phyloP scores from a whole-genome alignment of 1,140 invertebrate genomes.

The Atta texana region DNA sequence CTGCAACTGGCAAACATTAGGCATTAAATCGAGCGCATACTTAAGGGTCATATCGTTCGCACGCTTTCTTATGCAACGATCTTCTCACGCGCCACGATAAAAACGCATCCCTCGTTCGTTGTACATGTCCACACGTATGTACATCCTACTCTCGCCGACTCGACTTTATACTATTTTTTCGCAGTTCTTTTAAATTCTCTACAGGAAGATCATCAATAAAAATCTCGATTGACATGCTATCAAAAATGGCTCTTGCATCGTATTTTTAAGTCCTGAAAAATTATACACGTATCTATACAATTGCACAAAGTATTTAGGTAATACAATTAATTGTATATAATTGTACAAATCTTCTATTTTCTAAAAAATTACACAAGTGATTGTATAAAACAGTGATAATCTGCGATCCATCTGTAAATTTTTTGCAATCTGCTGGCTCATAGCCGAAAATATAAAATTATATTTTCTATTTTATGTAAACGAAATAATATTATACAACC shows the following conservation, averaged over 20 bases:
- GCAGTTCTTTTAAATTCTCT: not conserved
- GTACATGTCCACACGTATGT: not conserved
- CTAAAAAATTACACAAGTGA: too few species aligned
- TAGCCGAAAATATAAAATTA: too few species aligned
- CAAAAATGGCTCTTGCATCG: not conserved
- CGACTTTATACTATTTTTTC: not conserved
- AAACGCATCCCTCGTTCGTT: slow-evolving; percentile 17
- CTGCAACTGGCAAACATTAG: slow-evolving; percentile 54
- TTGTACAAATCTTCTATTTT: too few species aligned
- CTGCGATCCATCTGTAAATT: too few species aligned
- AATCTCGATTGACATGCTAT: not conserved
- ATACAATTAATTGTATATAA: too few species aligned
- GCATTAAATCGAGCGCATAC: slow-evolving; percentile 13
- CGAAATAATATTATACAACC: too few species aligned
- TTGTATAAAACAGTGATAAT: too few species aligned
- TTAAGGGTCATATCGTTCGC: slow-evolving; percentile 77
- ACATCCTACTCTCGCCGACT: slow-evolving; percentile 10
- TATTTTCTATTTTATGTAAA: too few species aligned
- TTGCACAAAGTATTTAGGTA: too few species aligned
- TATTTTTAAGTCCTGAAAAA: not conserved
- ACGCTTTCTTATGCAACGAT: slow-evolving; percentile 76
- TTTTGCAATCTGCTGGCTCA: too few species aligned
- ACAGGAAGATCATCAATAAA: not conserved
- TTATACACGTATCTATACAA: too few species aligned
- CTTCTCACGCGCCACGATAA: slow-evolving; percentile 54